A percentile compares a stretch with the other conserved stretches of the same genome.
Conservation (phyloP, 1,140 invertebrate species). For the Philotrypesis tridentata region DNA sequence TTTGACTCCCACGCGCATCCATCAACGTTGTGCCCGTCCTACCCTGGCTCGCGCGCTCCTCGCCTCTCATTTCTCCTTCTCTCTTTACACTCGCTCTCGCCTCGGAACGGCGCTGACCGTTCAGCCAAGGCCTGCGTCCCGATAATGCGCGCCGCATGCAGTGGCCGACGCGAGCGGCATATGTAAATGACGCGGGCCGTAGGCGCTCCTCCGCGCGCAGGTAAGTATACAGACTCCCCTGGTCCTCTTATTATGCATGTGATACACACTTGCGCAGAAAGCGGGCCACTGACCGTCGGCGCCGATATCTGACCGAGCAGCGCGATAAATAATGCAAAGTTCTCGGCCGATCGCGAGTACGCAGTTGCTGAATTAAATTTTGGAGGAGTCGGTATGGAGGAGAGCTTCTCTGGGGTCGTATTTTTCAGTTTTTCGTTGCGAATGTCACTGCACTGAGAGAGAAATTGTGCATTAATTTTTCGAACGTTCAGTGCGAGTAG, state of each 20-base stretch:
- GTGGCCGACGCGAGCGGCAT: neutral
- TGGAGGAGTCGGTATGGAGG: too few relatives aligned
- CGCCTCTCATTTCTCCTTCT: neutral
- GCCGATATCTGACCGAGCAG: constrained; percentile 7
- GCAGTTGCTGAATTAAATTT: too few relatives aligned
- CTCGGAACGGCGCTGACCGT: neutral
- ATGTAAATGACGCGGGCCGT: neutral
- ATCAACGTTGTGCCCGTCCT: neutral
- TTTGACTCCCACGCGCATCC: constrained; percentile 1
- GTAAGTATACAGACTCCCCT: neutral
- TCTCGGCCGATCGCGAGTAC: neutral
- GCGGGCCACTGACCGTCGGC: neutral
- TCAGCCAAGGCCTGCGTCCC: neutral
- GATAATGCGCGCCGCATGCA: neutral
- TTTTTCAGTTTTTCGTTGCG: too few relatives aligned
- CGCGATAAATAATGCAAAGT: neutral
- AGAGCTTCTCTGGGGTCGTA: too few relatives aligned
- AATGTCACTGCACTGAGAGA: too few relatives aligned
- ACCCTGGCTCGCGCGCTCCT: neutral
- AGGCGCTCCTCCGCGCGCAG: too few relatives aligned
- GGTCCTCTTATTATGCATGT: neutral
- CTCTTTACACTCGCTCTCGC: neutral
- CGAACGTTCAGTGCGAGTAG: too few relatives aligned
- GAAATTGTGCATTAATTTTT: too few relatives aligned
- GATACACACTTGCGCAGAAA: neutral